Conservation (phyloP, 92 coral and sea anemone species). For the Zoanthus sociatus region DNA sequence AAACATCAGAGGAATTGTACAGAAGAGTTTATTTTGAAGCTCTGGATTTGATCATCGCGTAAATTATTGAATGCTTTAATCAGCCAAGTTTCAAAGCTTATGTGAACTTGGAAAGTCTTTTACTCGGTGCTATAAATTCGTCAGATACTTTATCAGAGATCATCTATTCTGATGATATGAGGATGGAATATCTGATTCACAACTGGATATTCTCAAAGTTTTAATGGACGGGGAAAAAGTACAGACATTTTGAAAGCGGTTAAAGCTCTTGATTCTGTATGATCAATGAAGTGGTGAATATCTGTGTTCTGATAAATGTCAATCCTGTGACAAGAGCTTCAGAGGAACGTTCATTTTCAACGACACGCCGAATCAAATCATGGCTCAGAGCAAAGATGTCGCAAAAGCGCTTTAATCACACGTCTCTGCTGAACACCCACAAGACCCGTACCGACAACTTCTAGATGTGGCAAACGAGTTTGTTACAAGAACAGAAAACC, state of each 20-base stretch:
- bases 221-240: slow-evolving; percentile 47
- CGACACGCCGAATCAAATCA: slow-evolving; percentile 65
- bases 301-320: slow-evolving; percentile 64
- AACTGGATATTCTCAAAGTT: background rate
- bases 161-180: slow-evolving; percentile 36
- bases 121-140: slow-evolving; percentile 55
- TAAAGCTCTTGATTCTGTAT: slow-evolving; percentile 36
- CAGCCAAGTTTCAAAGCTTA: slow-evolving; percentile 50
- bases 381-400: slow-evolving; percentile 46
- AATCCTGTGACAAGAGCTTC: slow-evolving; percentile 31
- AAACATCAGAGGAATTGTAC: slow-evolving; percentile 65
- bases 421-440: slow-evolving; percentile 56
- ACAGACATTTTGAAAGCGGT: background rate
- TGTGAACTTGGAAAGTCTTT: slow-evolving; percentile 49
- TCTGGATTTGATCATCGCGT: too few species aligned
- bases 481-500: slow-evolving; percentile 33
- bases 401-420: slow-evolving; percentile 52
- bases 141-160: slow-evolving; percentile 63
- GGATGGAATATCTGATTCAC: slow-evolving; percentile 18
- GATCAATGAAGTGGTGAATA: slow-evolving; percentile 53
- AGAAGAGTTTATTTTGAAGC: slow-evolving; percentile 41
- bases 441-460: too few species aligned
- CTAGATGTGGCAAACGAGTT: background rate
- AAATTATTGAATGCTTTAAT: too few species aligned
- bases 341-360: slow-evolving; percentile 60